Evolutionary conservation across 2,113 vertebrate species (phyloP).

Genomic region (Semicossyphus pulcher): DNA sequence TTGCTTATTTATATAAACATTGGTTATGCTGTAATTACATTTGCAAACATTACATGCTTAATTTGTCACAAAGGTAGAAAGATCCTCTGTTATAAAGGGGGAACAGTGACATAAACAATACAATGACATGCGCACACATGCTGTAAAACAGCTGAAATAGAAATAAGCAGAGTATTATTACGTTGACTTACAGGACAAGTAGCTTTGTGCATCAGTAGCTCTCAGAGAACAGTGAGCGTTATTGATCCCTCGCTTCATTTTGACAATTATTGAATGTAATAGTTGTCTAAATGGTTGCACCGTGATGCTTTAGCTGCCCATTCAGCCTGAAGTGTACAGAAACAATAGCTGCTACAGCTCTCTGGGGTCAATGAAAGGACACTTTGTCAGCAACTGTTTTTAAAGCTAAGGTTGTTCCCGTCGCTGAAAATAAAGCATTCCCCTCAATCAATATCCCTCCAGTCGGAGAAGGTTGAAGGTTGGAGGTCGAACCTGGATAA

Average conservation of each 20-base stretch:
- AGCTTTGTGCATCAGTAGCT: slow-evolving; percentile 63
- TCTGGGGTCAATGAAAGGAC: slow-evolving; percentile 66
- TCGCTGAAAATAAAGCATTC: slow-evolving; percentile 61
- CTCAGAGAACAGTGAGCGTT: slow-evolving; percentile 58
- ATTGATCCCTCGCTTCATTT: slow-evolving; percentile 66
- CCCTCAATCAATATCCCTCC: slow-evolving; percentile 68
- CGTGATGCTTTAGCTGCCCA: slow-evolving; percentile 46
- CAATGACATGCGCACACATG: too few species aligned
- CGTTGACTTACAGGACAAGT: slow-evolving; percentile 41
- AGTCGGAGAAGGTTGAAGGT: slow-evolving; percentile 67
- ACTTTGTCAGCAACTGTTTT: slow-evolving; percentile 69
- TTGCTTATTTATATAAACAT: slow-evolving; percentile 52
- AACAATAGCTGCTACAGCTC: slow-evolving; percentile 61
- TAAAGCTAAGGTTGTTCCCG: slow-evolving; percentile 47
- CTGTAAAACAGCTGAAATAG: too few species aligned
- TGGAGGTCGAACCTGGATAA: slow-evolving; percentile 73
- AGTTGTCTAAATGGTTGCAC: slow-evolving; percentile 69
- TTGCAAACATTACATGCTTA: slow-evolving; percentile 66
- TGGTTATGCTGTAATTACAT: slow-evolving; percentile 61
- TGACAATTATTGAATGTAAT: slow-evolving; percentile 78
- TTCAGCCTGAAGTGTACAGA: slow-evolving; percentile 58
- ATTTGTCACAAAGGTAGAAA: slow-evolving; percentile 60
- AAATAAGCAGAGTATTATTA: slow-evolving; percentile 21
- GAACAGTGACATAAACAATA: slow-evolving; percentile 16
- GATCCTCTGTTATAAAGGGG: slow-evolving; percentile 37